These are phyloP conservation scores for Oeneis ivallda DNA, from an alignment of 2,888 invertebrate genomes.

Conservation along the genomic window DNA sequence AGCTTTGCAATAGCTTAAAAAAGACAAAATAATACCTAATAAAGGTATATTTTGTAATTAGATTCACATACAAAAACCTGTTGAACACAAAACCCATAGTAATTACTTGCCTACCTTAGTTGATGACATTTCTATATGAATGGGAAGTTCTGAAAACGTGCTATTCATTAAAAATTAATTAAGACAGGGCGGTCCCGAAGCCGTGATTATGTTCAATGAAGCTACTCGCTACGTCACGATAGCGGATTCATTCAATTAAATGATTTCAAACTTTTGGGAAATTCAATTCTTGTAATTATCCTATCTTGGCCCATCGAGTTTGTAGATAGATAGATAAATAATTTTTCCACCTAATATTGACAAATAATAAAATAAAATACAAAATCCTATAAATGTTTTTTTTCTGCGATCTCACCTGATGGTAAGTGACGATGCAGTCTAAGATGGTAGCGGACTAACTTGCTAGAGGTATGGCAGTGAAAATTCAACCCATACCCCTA, in stretches of 20 bases:
- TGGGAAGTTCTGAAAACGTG: conserved; percentile 17
- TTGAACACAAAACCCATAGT: background rate
- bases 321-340: too few relatives aligned
- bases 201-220: conserved; percentile 25
- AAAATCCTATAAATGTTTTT: too few relatives aligned
- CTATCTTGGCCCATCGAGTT: background rate
- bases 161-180: conserved; percentile 25
- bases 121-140: conserved; percentile 10
- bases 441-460: too few relatives aligned
- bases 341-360: too few relatives aligned
- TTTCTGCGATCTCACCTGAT: too few relatives aligned
- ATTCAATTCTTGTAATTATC: background rate
- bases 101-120: background rate
- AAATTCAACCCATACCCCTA: too few relatives aligned
- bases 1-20: too few relatives aligned
- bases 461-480: too few relatives aligned
- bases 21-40: too few relatives aligned
- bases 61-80: background rate
- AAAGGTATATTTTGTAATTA: too few relatives aligned
- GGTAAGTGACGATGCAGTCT: too few relatives aligned
- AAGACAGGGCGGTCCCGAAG: conserved; percentile 14
- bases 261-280: background rate
- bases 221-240: conserved; percentile 18
- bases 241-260: conserved; percentile 11
- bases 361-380: too few relatives aligned